Conservation (phyloP, 2,113 vertebrate species). For the Gopherus evgoodei region DNA sequence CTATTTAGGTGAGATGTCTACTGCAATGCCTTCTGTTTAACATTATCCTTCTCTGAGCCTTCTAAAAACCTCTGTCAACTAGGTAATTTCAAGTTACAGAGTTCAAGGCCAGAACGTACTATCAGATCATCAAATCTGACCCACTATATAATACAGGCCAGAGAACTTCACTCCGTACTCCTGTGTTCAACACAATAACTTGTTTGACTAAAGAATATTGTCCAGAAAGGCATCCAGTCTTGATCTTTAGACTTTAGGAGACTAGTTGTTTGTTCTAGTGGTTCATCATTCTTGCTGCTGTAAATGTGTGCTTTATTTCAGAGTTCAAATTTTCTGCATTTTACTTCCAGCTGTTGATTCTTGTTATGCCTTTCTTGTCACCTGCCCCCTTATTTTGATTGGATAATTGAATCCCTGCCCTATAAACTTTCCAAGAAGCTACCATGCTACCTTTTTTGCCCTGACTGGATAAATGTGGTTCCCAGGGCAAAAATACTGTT, state of each 20-base stretch:
- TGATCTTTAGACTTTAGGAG: neutral
- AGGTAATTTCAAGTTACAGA: neutral
- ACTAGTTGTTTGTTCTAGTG: neutral
- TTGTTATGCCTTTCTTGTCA: neutral
- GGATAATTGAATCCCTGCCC: neutral
- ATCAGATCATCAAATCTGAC: neutral
- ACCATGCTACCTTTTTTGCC: neutral
- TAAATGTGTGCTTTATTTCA: neutral
- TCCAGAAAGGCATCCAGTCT: neutral
- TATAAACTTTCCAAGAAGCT: neutral
- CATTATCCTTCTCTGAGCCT: rapidly evolving
- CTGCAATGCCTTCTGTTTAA: neutral
- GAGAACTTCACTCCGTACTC: neutral
- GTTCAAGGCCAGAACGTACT: neutral
- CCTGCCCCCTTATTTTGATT: neutral
- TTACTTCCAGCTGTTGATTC: neutral
- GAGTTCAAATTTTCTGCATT: neutral
- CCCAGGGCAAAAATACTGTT: neutral
- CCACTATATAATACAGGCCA: neutral
- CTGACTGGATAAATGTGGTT: neutral
- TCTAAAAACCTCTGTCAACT: neutral
- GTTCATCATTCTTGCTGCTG: neutral
- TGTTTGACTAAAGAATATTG: neutral
- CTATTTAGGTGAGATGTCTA: constrained; percentile 86
- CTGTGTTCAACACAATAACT: neutral